Evolutionary conservation across 2,888 invertebrate species (phyloP), one percentile per base, ranked within the genome.

Genomic region (Andrena minutula): DNA sequence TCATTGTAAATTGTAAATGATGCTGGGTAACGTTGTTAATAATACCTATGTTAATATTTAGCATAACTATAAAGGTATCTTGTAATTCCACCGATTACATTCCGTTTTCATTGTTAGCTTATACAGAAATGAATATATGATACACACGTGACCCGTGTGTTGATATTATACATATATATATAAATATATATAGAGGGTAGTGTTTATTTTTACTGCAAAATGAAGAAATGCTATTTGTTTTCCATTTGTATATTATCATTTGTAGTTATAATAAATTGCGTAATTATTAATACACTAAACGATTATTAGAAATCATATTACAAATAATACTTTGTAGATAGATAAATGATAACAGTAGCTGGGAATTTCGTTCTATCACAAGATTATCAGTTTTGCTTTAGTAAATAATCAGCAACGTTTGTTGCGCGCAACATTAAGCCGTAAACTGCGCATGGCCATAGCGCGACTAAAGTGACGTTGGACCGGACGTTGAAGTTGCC

Each of bases 381-480:
- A 74, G 47, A 47, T 71, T 75, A 61, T 75, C 72, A 26, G 23
- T 75, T 51, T 65, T 56, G n/a, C 26, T 72, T 56, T 63, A 53
- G n/a, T 20, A 70, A 88, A 64, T 84, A 74, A 90, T 93, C 90
- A 93, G 90, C 93, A 93, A 84, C 94, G 93, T 89, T 93, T 93
- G 82, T 93, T 93, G 61, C 93, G 93, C 73, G 94, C 90, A 49
- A 93, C 93, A 60, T 93, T 93, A 20, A 93, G 89, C 10, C 96
- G 95, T 60, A 98, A 95, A 69, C 97, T 97, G 16, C 97, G 95
- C 97, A 98, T 98, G 20, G 98, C 97, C 97, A 98, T 97, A 16
- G 98, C 97, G 88, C 98, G 95, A 94, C 98, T 98, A 94, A 98
- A 98, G 92, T 98, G 97, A 47, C 98, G 96, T 89, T 97, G 97